phyloP scores from a whole-genome alignment of 1,140 invertebrate species.

The Planococcus citri region DNA sequence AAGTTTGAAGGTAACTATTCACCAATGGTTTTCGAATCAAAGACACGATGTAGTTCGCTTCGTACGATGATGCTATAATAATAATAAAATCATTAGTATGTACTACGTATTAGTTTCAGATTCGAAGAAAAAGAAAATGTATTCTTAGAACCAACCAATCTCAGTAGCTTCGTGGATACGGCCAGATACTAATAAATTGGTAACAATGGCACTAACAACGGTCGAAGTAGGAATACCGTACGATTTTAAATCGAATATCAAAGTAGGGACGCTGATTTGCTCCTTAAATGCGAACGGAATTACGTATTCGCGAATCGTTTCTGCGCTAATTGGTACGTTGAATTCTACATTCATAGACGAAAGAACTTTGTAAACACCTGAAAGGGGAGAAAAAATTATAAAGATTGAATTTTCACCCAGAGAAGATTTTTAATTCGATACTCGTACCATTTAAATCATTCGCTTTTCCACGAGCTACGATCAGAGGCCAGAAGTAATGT shows the following conservation, averaged over 20 bases:
- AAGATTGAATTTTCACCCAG: background rate
- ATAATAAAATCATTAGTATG: no score
- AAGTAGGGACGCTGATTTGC: conserved; percentile 31
- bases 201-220: conserved; percentile 42
- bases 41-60: conserved; percentile 38
- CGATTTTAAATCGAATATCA: conserved; percentile 38
- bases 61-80: conserved; percentile 24
- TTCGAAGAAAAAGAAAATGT: background rate
- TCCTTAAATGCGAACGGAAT: conserved; percentile 42
- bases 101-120: conserved; percentile 2
- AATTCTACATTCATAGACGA: conserved; percentile 29
- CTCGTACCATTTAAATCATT: conserved; percentile 23
- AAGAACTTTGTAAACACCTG: conserved; percentile 25
- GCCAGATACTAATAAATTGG: conserved; percentile 39
- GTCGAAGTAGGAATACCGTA: conserved; percentile 42
- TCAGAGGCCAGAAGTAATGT: conserved; percentile 73
- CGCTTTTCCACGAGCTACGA: conserved; percentile 32
- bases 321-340: conserved; percentile 40
- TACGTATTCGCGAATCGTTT: conserved; percentile 58
- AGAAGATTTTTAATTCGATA: background rate
- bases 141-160: conserved; percentile 32
- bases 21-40: conserved; percentile 41
- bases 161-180: conserved; percentile 43
- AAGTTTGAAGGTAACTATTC: conserved; percentile 40
- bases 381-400: conserved; percentile 11